Evolutionary conservation across 1,140 invertebrate species (phyloP), one percentile per base, ranked within the genome.

Genomic region (Tetranychus urticae): DNA sequence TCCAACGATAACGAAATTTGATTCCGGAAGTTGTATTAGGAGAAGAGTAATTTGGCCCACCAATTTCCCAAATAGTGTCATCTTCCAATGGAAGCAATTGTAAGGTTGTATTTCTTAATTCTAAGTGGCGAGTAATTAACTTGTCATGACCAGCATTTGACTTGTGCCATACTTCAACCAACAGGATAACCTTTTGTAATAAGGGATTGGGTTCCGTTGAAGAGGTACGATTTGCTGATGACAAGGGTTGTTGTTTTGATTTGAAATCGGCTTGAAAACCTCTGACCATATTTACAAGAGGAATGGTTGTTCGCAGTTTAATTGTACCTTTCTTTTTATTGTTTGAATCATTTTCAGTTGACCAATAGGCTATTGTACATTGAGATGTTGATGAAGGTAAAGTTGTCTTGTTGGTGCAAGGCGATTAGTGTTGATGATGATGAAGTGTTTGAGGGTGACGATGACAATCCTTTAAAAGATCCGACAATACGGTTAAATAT

Each of bases 161-260:
- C 33, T 62, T 62, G 36, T 60, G 63, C 63, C 63, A 64, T 10
- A 64, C 48, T 45, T 64, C 63, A 37, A 64, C 59, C 12, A 64
- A 45, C 54, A 64, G 10, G 5, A 56, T 7, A 46, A 59, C 37
- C 23, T 46, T 42, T 46, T 59, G 58, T 6, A 13, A 14, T n/a
- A 39, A n/a, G 8, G 37, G 55, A 56, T 37, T 56, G 13, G 33
- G 8, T 23, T 47, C 47, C 8, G 12, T 33, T 52, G 50, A 31
- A 10, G 48, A 33, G 13, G 50, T n/a, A 31, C n/a, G 5, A 33
- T 6, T 31, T 52, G 50, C 7, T 6, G 50, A 52, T 52, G 50
- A 6, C 8, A 23, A n/a, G 2, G 50, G 23, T 31, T 52, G 50
- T 31, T 56, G 34, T 34, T 35, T 56, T 36, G 34, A 35, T 31